phyloP scores from a whole-genome alignment of 2,888 invertebrate genomes.

The Tenodera sinensis region DNA sequence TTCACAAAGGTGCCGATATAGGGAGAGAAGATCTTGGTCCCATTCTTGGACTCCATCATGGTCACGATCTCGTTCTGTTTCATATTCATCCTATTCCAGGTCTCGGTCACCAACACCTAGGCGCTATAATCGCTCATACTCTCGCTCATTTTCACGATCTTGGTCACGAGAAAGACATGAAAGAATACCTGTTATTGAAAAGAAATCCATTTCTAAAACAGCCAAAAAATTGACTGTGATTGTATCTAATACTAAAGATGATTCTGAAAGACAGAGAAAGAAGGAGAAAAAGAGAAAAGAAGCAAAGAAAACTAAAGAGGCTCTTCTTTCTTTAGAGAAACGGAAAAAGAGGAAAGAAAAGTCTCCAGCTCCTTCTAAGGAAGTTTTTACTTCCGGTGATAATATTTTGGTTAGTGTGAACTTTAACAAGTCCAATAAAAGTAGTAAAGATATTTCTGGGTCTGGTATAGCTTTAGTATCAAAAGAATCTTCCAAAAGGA shows the following conservation, averaged over 20 bases:
- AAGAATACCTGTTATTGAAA: constrained; percentile 23
- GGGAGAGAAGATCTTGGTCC: constrained; percentile 25
- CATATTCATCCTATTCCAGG: constrained; percentile 27
- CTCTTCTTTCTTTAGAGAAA: constrained; percentile 30
- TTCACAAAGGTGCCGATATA: background rate
- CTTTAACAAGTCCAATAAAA: constrained; percentile 55
- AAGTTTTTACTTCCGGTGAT: constrained; percentile 89
- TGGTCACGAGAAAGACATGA: constrained; percentile 34
- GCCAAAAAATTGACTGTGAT: constrained; percentile 58
- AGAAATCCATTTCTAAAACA: constrained; percentile 33
- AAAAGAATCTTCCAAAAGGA: constrained; percentile 27
- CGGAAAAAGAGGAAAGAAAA: constrained; percentile 37
- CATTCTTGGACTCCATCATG: constrained; percentile 52
- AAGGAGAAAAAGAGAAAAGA: constrained; percentile 37
- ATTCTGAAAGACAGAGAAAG: constrained; percentile 39
- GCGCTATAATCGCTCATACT: constrained; percentile 31
- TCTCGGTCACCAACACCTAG: constrained; percentile 24
- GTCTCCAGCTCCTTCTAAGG: constrained; percentile 72
- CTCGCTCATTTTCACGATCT: constrained; percentile 34
- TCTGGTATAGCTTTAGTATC: constrained; percentile 32
- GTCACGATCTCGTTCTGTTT: constrained; percentile 49
- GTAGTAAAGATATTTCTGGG: constrained; percentile 45
- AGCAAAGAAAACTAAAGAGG: constrained; percentile 45
- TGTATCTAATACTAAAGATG: constrained; percentile 54
- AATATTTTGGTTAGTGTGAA: constrained; percentile 91